Evolutionary conservation across 1,140 invertebrate species (phyloP).

Genomic region (Steinernema feltiae): DNA sequence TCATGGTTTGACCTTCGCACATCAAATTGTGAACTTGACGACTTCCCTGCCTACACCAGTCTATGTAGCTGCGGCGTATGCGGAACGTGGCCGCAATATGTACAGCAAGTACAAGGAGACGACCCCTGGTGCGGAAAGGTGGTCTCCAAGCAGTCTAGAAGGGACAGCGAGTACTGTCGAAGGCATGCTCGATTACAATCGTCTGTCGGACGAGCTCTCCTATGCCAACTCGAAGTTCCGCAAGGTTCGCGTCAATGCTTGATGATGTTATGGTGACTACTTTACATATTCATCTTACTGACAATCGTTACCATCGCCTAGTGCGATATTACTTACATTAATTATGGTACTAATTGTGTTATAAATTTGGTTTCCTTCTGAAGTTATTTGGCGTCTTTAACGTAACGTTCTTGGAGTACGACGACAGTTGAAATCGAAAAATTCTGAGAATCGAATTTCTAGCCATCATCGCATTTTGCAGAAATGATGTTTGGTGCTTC

Average conservation of each 20-base stretch:
- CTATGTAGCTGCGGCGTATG: conserved; percentile 31
- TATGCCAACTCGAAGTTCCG: neutral
- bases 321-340: too few relatives aligned
- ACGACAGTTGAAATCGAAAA: too few relatives aligned
- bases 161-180: neutral
- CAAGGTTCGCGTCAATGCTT: neutral
- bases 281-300: too few relatives aligned
- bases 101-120: conserved; percentile 16
- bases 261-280: too few relatives aligned
- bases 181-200: neutral
- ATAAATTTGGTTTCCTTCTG: too few relatives aligned
- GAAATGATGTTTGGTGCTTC: too few relatives aligned
- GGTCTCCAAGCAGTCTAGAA: neutral
- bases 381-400: too few relatives aligned
- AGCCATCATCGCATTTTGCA: too few relatives aligned
- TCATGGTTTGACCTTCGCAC: conserved; percentile 25
- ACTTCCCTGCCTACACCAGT: conserved; percentile 34
- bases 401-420: too few relatives aligned
- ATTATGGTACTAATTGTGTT: too few relatives aligned
- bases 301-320: too few relatives aligned
- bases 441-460: too few relatives aligned
- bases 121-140: neutral
- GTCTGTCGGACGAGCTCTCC: neutral
- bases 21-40: conserved; percentile 35
- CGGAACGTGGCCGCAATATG: conserved; percentile 36